Evolutionary conservation across 2,113 vertebrate species (phyloP), one percentile per base, ranked within the genome.

Genomic region (Crotalus horridus): DNA sequence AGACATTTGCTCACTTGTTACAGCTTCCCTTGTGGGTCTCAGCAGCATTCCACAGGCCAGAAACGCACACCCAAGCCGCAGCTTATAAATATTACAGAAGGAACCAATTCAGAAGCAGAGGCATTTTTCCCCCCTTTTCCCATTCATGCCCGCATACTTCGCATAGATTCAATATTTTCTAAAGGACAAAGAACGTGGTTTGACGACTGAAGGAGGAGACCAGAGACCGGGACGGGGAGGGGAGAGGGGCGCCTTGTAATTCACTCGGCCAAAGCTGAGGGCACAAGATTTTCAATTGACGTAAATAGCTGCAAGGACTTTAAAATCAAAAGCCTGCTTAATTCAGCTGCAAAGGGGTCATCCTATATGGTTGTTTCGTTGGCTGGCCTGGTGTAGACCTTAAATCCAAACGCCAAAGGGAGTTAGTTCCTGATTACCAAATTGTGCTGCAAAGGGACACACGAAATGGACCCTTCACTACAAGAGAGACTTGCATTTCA

Each of bases 211-310:
- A 86, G 69, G 1, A 1, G 17, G 3, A 53, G 48, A 92, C 39
- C 51, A 21, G 29, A 58, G 58, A 58, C 7, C 29, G 53, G 7
- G 87, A 54, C 1, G 6, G 29, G 87, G 87, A n/a, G 20, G 9
- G 54, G 17, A 55, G 53, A 43, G 89, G n/a, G 90, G 92, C 89
- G 91, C 93, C 88, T 93, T 29, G 20, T 3, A 81, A 92, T 88
- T 95, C 95, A 93, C 92, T 90, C 56, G 88, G 85, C 87, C 89
- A 94, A 95, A 95, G 96, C 94, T 93, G 94, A 94, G 85, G 92
- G 95, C 94, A 91, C 95, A 55, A 94, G 91, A 56, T 88, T 92
- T 95, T 91, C 95, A 95, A 93, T 94, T 95, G 95, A 96, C 4
- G 11, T 64, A 55, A 92, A 33, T 92, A 88, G 93, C 88, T 85